These are phyloP conservation scores for Pseudochirops cupreus DNA, from an alignment of 2,797 vertebrate genomes.

Conservation along the genomic window DNA sequence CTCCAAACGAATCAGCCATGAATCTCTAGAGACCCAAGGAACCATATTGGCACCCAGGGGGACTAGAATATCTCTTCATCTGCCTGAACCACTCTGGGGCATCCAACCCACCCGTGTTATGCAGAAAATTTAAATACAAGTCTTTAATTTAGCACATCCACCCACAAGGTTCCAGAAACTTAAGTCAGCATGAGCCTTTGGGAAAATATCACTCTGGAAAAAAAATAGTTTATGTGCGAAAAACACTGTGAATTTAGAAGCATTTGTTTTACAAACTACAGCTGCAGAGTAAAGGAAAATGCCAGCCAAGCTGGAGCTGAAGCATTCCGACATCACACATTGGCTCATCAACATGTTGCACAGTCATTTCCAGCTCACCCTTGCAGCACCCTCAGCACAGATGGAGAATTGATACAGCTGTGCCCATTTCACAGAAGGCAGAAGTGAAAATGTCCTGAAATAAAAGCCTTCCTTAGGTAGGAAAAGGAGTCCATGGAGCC, in stretches of 20 bases:
- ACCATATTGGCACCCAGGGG: background rate
- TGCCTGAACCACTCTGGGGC: conserved; percentile 45
- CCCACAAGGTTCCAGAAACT: conserved; percentile 82
- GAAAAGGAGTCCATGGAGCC: background rate
- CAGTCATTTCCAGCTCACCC: conserved; percentile 77
- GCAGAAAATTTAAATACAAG: conserved; percentile 80
- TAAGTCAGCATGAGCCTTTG: conserved; percentile 81
- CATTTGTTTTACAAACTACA: conserved; percentile 84
- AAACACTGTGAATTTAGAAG: conserved; percentile 84
- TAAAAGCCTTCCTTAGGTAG: background rate
- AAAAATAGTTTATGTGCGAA: conserved; percentile 82
- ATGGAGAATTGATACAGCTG: conserved; percentile 77
- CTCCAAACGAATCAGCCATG: background rate
- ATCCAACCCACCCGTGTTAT: conserved; percentile 74
- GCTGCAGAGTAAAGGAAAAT: conserved; percentile 82
- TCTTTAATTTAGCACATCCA: conserved; percentile 82
- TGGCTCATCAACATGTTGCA: conserved; percentile 74
- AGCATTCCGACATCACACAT: conserved; percentile 79
- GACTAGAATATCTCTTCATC: conserved; percentile 54
- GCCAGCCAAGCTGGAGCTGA: conserved; percentile 81
- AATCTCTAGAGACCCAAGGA: background rate
- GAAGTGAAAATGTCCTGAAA: conserved; percentile 63
- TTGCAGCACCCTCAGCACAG: conserved; percentile 73
- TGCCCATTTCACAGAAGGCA: conserved; percentile 77
- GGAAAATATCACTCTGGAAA: conserved; percentile 82